Evolutionary conservation across 1,140 invertebrate genomes (phyloP).

Genomic region (Chironomus tepperi): DNA sequence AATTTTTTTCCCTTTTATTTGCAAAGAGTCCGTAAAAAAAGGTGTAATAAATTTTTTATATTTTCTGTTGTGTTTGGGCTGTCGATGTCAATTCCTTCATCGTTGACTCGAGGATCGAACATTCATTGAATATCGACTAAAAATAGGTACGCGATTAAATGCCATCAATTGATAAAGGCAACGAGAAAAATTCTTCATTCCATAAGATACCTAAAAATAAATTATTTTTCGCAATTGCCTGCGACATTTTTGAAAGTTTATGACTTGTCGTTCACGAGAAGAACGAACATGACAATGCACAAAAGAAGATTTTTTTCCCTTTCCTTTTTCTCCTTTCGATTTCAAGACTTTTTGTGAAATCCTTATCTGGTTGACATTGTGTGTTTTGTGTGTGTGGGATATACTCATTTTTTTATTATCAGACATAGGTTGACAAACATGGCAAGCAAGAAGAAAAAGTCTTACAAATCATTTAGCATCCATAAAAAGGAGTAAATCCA

Average conservation of each 20-base stretch:
- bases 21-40: neutral
- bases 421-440: neutral
- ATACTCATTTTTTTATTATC: neutral
- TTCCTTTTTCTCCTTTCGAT: neutral
- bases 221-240: too few relatives aligned
- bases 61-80: neutral
- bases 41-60: neutral
- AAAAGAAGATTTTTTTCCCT: too few relatives aligned
- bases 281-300: too few relatives aligned
- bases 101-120: too few relatives aligned
- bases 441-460: neutral
- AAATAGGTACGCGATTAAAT: too few relatives aligned
- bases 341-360: neutral
- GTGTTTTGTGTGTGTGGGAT: neutral
- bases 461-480: neutral
- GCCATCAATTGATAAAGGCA: too few relatives aligned
- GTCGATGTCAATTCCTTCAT: too few relatives aligned
- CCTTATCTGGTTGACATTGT: neutral
- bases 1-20: neutral
- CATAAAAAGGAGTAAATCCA: conserved; percentile 19
- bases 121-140: too few relatives aligned
- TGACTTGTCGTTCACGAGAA: too few relatives aligned
- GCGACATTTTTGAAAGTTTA: too few relatives aligned
- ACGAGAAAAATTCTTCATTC: too few relatives aligned
- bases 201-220: too few relatives aligned